Conservation (phyloP, 2,797 vertebrate genomes). For the Pyrocephalus nanus region DNA sequence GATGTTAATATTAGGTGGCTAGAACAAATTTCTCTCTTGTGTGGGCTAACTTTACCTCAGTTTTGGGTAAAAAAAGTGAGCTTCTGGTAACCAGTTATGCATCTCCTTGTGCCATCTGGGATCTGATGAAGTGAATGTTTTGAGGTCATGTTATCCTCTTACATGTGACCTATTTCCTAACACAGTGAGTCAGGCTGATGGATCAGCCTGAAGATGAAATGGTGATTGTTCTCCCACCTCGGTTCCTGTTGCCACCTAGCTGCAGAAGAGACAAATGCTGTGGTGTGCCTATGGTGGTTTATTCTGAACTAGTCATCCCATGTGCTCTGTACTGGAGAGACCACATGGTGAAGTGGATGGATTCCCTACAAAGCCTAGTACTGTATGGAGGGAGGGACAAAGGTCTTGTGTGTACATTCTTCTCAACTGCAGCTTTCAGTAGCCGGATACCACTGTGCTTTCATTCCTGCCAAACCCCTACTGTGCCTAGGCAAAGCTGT, state of each 20-base stretch:
- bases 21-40: not conserved
- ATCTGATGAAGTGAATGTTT: not conserved
- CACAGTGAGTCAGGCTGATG: not conserved
- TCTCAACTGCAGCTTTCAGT: not conserved
- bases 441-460: not conserved
- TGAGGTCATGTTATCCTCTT: not conserved
- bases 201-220: not conserved
- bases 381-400: not conserved
- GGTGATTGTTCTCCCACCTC: not conserved
- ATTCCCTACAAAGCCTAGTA: not conserved
- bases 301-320: not conserved
- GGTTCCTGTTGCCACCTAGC: not conserved
- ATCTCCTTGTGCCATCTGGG: not conserved
- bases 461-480: not conserved
- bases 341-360: accelerated
- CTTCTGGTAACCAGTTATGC: not conserved
- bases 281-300: not conserved
- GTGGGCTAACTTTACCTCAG: not conserved
- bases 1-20: not conserved
- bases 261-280: not conserved
- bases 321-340: not conserved
- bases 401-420: not conserved
- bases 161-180: not conserved
- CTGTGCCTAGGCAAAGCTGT: not conserved
- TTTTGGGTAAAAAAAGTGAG: not conserved